phyloP scores from a whole-genome alignment of 23 tunicate genomes.

The Clavelina lepadiformis region DNA sequence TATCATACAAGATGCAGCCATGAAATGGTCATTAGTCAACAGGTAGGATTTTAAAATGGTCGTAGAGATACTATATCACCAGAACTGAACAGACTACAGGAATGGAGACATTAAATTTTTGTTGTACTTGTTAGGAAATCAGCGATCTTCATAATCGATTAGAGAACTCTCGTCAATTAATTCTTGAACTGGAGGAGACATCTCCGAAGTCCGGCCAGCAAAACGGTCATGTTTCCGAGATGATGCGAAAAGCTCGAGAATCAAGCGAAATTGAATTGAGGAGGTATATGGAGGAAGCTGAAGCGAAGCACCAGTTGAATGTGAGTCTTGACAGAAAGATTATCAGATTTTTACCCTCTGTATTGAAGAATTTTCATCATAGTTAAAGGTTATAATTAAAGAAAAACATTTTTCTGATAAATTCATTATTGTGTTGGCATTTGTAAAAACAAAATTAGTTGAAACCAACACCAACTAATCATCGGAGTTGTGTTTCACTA shows the following conservation, averaged over 20 bases:
- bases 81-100: too few relatives aligned
- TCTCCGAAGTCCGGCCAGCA: slow-evolving; percentile 46
- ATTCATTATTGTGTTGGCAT: too few relatives aligned
- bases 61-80: too few relatives aligned
- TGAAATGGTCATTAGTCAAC: slow-evolving; percentile 54
- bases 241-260: slow-evolving; percentile 76
- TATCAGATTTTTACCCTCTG: too few relatives aligned
- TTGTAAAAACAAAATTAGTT: too few relatives aligned
- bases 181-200: slow-evolving; percentile 62
- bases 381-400: too few relatives aligned
- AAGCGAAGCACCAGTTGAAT: slow-evolving; percentile 60
- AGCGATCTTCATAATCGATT: slow-evolving; percentile 48
- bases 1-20: slow-evolving; percentile 47
- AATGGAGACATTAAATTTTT: too few relatives aligned
- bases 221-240: slow-evolving; percentile 42
- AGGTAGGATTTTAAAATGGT: slow-evolving; percentile 37
- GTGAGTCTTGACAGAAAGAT: slow-evolving; percentile 39
- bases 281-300: slow-evolving; percentile 81
- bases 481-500: too few relatives aligned
- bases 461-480: too few relatives aligned
- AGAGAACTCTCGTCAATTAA: slow-evolving; percentile 70
- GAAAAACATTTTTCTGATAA: too few relatives aligned
- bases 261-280: slow-evolving; percentile 78
- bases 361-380: too few relatives aligned
- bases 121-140: slow-evolving; percentile 38